Conservation (phyloP, 1,140 invertebrate genomes). For the Nixonia krombeini region DNA sequence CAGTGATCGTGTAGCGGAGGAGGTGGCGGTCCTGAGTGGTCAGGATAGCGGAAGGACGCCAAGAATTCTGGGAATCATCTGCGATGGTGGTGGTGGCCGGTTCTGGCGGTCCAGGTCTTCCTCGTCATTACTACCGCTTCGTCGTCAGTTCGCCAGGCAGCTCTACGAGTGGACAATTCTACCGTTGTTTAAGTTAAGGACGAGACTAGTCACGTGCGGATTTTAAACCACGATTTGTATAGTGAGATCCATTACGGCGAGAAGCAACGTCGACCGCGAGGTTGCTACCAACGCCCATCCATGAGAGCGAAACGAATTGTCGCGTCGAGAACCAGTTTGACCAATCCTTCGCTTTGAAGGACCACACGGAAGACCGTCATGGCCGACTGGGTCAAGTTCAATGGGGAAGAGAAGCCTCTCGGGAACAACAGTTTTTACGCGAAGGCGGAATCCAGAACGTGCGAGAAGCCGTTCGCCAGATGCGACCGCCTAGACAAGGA, state of each 20-base stretch:
- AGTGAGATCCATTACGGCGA: slow-evolving; percentile 21
- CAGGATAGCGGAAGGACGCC: slow-evolving; percentile 46
- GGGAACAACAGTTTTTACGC: slow-evolving; percentile 4
- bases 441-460: slow-evolving; percentile 2
- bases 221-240: slow-evolving; percentile 33
- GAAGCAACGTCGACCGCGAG: no score
- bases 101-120: slow-evolving; percentile 35
- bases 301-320: slow-evolving; percentile 1
- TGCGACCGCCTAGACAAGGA: slow-evolving; percentile 7
- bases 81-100: slow-evolving; percentile 51
- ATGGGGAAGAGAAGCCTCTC: slow-evolving; percentile 44
- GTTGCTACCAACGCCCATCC: no score
- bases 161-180: slow-evolving; percentile 66
- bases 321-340: slow-evolving; percentile 2
- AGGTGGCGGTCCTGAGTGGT: slow-evolving; percentile 57
- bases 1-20: slow-evolving; percentile 64
- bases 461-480: background rate
- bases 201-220: slow-evolving; percentile 59
- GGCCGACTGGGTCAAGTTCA: slow-evolving; percentile 54
- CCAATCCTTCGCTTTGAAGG: background rate
- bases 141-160: slow-evolving; percentile 63
- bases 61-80: slow-evolving; percentile 49
- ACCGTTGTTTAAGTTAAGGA: slow-evolving; percentile 67
- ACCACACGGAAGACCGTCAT: background rate
- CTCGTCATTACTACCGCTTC: slow-evolving; percentile 55